A percentile compares a stretch with the other conserved stretches of the same genome.
These are phyloP conservation scores for Baronia brevicornis DNA, from an alignment of 2,888 invertebrate species.

Conservation along the genomic window DNA sequence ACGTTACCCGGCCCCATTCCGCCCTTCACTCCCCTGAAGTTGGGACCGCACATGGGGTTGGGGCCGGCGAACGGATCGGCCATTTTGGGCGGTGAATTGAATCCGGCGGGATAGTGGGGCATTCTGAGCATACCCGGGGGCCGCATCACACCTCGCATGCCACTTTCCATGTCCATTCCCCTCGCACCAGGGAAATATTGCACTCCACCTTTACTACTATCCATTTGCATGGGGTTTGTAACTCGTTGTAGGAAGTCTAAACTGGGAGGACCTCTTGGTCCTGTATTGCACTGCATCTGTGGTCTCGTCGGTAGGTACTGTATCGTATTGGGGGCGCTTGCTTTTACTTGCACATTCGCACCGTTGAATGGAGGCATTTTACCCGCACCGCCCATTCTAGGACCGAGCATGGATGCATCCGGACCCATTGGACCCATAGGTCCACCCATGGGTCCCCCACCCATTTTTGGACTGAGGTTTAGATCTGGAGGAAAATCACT, in stretches of 20 bases:
- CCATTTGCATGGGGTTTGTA: constrained; percentile 88
- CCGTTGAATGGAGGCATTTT: constrained; percentile 77
- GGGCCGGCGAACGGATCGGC: constrained; percentile 49
- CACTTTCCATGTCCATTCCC: constrained; percentile 69
- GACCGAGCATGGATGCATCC: constrained; percentile 80
- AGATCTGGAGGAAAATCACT: constrained; percentile 69
- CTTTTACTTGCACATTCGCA: constrained; percentile 92
- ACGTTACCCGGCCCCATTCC: constrained; percentile 48
- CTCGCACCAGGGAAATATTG: constrained; percentile 83
- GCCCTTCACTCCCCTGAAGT: constrained; percentile 58
- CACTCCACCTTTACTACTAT: constrained; percentile 75
- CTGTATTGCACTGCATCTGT: constrained; percentile 82
- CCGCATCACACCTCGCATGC: constrained; percentile 68
- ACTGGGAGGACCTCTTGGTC: constrained; percentile 88
- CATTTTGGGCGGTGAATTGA: constrained; percentile 67
- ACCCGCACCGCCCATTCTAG: constrained; percentile 75
- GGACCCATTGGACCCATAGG: constrained; percentile 70
- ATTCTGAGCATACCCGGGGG: constrained; percentile 57
- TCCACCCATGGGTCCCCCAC: constrained; percentile 69
- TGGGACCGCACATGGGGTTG: constrained; percentile 51
- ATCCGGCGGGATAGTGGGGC: constrained; percentile 66
- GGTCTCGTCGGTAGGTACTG: constrained; percentile 97
- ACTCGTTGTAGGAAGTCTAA: constrained; percentile 92
- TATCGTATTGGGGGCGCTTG: constrained; percentile 97
- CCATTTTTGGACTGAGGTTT: constrained; percentile 81